Evolutionary conservation across 2,797 vertebrate genomes (phyloP), one percentile per base, ranked within the genome.

Genomic region (Poeciliopsis turneri): DNA sequence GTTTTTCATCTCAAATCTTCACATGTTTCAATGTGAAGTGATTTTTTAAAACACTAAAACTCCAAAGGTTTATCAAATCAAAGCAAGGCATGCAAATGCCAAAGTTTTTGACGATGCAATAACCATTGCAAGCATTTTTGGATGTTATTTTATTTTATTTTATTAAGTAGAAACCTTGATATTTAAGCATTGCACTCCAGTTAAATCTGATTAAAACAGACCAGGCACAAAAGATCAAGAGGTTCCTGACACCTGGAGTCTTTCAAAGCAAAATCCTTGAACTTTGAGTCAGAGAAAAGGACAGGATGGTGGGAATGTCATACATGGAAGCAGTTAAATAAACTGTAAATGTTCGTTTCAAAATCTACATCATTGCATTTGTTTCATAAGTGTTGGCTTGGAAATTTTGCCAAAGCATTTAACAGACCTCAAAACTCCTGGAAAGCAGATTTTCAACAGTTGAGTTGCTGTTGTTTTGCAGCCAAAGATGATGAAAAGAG

Each of bases 111-210:
- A 7, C 16, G 2, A 12, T 69, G n/a, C 41, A 28, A 28, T 7
- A 45, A 68, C 9, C 23, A 28, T 45, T 28, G 2, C n/a, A 12
- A 6, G 15, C 23, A 45, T 45, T 33, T 47, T 49, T 4, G 1
- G 30, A 30, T 47, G 8, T 12, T 72, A 33, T 8, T 3, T 15
- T 11, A 13, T 28, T 28, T 23, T 20, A n/a, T 46, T 46, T 47
- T 46, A 28, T 45, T 8, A 7, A 39, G 1, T 30, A 12, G 18
- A 47, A 72, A 46, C 70, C 43, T 72, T 72, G 70, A 47, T 49
- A 72, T 72, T 72, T 49, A 72, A 72, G 28, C 43, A 47, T 2
- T 47, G 15, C 45, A 72, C 70, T 72, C 33, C n/a, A 47, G 28
- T 72, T 20, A 49, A 49, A 46, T 20, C 13, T 72, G 45, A 18